Evolutionary conservation across 2,113 vertebrate species (phyloP).

Genomic region (Hydropotes inermis): DNA sequence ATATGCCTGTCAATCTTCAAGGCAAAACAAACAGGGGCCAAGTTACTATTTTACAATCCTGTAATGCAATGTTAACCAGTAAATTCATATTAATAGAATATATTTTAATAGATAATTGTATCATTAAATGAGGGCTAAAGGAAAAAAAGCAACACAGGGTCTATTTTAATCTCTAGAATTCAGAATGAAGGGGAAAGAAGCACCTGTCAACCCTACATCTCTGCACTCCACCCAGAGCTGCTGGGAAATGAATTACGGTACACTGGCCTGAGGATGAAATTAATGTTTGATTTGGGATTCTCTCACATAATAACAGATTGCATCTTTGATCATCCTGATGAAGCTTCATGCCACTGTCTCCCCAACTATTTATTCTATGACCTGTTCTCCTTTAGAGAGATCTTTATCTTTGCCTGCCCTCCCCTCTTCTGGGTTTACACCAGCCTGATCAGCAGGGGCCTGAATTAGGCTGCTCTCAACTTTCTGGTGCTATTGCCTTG

Average conservation of each 20-base stretch:
- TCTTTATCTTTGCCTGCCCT: neutral
- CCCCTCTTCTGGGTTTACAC: neutral
- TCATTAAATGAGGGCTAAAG: neutral
- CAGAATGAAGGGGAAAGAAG: neutral
- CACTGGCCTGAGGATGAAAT: conserved; percentile 24
- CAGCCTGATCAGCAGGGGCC: neutral
- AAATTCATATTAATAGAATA: neutral
- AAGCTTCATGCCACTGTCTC: neutral
- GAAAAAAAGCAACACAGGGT: neutral
- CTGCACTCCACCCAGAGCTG: neutral
- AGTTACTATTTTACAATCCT: conserved; percentile 50
- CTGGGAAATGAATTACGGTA: conserved; percentile 1
- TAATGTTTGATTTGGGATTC: neutral
- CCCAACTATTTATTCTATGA: neutral
- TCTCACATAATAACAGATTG: neutral
- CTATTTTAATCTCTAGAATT: neutral
- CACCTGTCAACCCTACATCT: neutral
- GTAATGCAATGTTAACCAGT: conserved; percentile 61
- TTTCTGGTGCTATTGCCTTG: neutral
- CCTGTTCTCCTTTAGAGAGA: neutral
- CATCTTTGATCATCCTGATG: neutral
- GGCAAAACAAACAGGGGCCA: conserved; percentile 58
- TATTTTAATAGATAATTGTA: neutral
- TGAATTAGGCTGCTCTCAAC: neutral
- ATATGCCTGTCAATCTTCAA: conserved; percentile 46